Evolutionary conservation across 1,140 invertebrate genomes (phyloP), one percentile per base, ranked within the genome.

Genomic region (Heliothis subflexa): DNA sequence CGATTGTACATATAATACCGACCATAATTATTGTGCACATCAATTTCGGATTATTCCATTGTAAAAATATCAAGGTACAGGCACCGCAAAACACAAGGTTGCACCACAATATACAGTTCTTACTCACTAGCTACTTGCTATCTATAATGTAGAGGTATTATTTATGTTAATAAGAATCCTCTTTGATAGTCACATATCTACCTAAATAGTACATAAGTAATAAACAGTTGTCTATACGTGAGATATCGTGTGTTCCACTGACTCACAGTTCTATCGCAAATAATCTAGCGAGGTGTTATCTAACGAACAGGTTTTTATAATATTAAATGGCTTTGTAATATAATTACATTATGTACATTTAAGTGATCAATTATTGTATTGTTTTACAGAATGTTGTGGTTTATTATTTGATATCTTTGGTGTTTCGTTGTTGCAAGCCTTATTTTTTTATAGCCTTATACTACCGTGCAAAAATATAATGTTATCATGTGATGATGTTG

Each of bases 281-380:
- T 66, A 66, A 66, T 21, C 62, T 66, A 40, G 33, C 33, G 21
- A 66, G 18, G 62, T 49, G 62, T 66, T 47, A 45, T 49, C 49
- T 49, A 66, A 49, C 18, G 40, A 49, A 66, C 62, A 21, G 18
- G 62, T 66, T 66, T 47, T 21, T 18, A 49, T 11, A 21, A 4
- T 62, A 13, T 62, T 3, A 25, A 28, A 62, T 40, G 33, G 5
- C 33, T 40, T 62, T 59, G 25, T 28, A 59, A 13, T 28, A 59
- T 59, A 59, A 59, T 59, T 59, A 59, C 21, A 13, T 13, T 28
- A 59, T 62, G 61, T 33, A 62, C 14, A 62, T 45, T 2, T 16
- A 25, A 28, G 16, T 62, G 2, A 11, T 16, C 16, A 66, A 66
- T 66, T 47, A 66, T 68, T 68, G 33, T 40, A 40, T 40, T 40